Evolutionary conservation across 2,888 invertebrate genomes (phyloP).

Genomic region (Erannis defoliaria): DNA sequence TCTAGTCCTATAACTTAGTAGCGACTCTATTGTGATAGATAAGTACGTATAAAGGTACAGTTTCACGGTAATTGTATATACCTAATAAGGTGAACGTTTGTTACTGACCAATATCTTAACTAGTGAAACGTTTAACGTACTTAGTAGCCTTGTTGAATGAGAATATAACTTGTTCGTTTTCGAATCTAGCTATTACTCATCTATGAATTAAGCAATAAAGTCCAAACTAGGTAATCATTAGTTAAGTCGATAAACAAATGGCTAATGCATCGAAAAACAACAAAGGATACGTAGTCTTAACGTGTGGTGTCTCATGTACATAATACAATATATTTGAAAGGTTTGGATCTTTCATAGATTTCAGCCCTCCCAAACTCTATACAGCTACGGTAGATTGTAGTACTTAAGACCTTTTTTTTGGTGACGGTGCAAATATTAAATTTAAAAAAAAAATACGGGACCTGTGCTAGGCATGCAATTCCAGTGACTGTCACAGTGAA

Average conservation of each 20-base stretch:
- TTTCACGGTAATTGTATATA: no score
- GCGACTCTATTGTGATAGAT: conserved; percentile 9
- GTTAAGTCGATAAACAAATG: background rate
- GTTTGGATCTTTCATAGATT: no score
- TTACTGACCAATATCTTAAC: conserved; percentile 1
- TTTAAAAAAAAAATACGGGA: no score
- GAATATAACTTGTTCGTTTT: background rate
- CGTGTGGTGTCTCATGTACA: no score
- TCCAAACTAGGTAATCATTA: background rate
- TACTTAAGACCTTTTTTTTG: no score
- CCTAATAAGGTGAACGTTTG: background rate
- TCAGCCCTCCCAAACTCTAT: no score
- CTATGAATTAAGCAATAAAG: background rate
- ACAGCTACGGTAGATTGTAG: no score
- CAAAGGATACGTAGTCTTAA: no score
- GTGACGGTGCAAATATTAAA: background rate
- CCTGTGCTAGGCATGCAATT: no score
- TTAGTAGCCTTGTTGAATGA: conserved; percentile 3
- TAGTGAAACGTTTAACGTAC: background rate
- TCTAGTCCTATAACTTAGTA: background rate
- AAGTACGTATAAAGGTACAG: background rate
- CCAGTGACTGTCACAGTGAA: no score
- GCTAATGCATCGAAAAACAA: background rate
- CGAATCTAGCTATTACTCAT: background rate
- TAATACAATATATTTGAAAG: no score